Base-by-base conservation (phyloP, 2,797 vertebrate genomes). In the Muscicapa comitata region DNA sequence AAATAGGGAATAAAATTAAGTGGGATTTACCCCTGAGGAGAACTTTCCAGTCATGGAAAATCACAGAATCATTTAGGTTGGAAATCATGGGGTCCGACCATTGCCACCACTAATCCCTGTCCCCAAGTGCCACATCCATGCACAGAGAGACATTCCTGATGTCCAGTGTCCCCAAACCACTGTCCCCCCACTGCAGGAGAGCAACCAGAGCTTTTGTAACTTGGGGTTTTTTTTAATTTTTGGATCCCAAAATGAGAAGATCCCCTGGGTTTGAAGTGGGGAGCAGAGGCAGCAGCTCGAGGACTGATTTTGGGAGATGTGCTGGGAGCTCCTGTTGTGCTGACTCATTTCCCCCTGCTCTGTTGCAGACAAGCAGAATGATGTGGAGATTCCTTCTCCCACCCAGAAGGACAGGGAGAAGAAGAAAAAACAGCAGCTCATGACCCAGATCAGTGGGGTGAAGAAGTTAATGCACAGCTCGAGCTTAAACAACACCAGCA, bases 371-470 rank as follows among this genome's bases (percentile, higher is more conserved):
- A 99, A 99, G 95, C 99, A 99, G 98, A 99, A 99, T 40, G 99
- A 99, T 50, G 96, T 99, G 98, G 99, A 99, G 97, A 98, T 99
- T 72, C 99, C 99, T 3, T 99, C 99, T 92, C 98, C 99, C 16
- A 99, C 99, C 38, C 98, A 99, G 76, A 99, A 99, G 94, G 98
- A 98, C 51, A 98, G 99, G 84, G 99, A 99, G 87, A 99, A 99
- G 97, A 99, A 99, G 98, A 99, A 99, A 70, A 98, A 99, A 59
- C 98, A 99, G 97, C 99, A 99, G 96, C 98, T 99, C 91, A 99
- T 99, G 99, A 99, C 98, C 29, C 99, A 99, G 97, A 99, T 99
- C 96, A 99, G 99, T 0, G 99, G 99, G 24, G 99, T 99, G 93
- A 99, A 98, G 97, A 99, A 99, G 97, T 94, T 99, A 88, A 99